These are phyloP conservation scores for Cecidostiba fungosa DNA, from an alignment of 2,888 invertebrate species.

Conservation along the genomic window DNA sequence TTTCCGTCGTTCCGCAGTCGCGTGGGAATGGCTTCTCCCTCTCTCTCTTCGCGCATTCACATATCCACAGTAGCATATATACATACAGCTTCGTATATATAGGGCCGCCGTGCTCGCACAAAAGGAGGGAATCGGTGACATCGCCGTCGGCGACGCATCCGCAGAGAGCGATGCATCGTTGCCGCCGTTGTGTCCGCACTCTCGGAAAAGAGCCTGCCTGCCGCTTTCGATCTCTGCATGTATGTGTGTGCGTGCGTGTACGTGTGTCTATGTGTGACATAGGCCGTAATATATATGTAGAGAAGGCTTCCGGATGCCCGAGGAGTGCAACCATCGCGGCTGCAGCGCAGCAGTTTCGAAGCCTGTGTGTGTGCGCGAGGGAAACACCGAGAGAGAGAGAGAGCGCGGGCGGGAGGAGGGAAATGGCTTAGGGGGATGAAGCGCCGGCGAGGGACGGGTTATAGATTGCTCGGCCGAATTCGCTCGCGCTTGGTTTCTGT, in stretches of 20 bases:
- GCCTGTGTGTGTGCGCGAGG: background rate
- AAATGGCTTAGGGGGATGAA: slow-evolving; percentile 62
- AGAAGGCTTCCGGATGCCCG: slow-evolving; percentile 51
- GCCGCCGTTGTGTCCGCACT: slow-evolving; percentile 22
- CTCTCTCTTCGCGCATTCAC: slow-evolving; percentile 1
- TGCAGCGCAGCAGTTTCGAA: slow-evolving; percentile 25
- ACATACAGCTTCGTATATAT: background rate
- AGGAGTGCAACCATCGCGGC: slow-evolving; percentile 8
- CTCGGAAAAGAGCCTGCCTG: slow-evolving; percentile 48
- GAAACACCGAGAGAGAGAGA: slow-evolving; percentile 2
- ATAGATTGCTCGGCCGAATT: slow-evolving; percentile 63
- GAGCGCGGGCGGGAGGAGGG: slow-evolving; percentile 26
- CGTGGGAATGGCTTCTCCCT: slow-evolving; percentile 39
- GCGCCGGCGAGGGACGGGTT: slow-evolving; percentile 53
- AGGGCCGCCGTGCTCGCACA: background rate
- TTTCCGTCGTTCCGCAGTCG: slow-evolving; percentile 42
- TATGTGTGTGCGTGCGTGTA: background rate
- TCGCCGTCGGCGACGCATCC: slow-evolving; percentile 55
- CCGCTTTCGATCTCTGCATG: background rate
- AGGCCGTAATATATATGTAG: background rate
- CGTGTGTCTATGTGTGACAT: background rate
- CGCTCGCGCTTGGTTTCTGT: slow-evolving; percentile 58
- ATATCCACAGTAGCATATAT: background rate
- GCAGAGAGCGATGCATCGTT: slow-evolving; percentile 55
- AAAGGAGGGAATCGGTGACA: slow-evolving; percentile 59